phyloP scores from a whole-genome alignment of 2,888 invertebrate genomes.

The Mesoligia furuncula region DNA sequence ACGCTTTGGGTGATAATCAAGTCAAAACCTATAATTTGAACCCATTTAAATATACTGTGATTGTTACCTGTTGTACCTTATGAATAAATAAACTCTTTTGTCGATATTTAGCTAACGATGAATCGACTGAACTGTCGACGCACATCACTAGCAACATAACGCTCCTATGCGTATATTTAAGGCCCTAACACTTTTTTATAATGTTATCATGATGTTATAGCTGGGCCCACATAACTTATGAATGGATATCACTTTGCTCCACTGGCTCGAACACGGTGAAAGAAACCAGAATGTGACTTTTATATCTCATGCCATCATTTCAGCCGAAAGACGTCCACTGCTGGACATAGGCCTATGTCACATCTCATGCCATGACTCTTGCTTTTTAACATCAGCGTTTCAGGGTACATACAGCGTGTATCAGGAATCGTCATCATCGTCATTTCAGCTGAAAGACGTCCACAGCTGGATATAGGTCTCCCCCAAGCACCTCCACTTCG shows the following conservation, averaged over 20 bases:
- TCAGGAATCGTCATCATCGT: not conserved
- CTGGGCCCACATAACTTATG: conserved; percentile 54
- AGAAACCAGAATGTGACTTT: conserved; percentile 24
- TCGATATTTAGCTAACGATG: not conserved
- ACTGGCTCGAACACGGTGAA: conserved; percentile 48
- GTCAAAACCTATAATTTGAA: not conserved
- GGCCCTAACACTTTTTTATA: conserved; percentile 62
- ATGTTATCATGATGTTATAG: conserved; percentile 62
- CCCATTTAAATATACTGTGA: not conserved
- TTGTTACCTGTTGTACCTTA: not conserved
- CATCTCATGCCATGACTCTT: conserved; percentile 2
- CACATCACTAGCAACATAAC: conserved; percentile 50
- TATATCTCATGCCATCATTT: conserved; percentile 2
- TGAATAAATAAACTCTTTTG: not conserved
- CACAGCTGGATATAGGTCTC: too few relatives aligned
- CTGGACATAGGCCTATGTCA: too few relatives aligned
- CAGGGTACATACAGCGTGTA: not conserved
- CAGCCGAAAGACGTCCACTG: too few relatives aligned
- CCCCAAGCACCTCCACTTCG: too few relatives aligned
- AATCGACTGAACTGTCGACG: not conserved
- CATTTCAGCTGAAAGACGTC: too few relatives aligned
- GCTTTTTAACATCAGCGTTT: not conserved
- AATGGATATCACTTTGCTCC: conserved; percentile 56
- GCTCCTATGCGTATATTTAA: conserved; percentile 49
- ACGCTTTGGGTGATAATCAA: not conserved